phyloP scores from a whole-genome alignment of 2,797 vertebrate species.

The Odontamblyopus lacepedii region DNA sequence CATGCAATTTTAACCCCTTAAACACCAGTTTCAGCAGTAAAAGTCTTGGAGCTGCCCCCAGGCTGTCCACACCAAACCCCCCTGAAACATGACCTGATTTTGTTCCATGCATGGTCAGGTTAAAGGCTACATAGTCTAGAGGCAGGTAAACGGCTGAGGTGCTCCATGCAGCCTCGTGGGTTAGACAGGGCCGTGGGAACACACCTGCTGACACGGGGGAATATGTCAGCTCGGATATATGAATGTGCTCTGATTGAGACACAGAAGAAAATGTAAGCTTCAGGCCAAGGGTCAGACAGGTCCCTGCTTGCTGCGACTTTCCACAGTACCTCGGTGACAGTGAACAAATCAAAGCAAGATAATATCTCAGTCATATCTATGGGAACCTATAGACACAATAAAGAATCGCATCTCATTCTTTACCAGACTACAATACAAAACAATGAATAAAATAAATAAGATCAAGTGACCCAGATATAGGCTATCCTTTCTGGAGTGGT shows the following conservation, averaged over 20 bases:
- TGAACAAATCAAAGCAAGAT: background rate
- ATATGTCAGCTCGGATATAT: background rate
- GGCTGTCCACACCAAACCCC: no score
- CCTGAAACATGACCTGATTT: background rate
- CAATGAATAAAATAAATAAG: no score
- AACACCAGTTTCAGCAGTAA: no score
- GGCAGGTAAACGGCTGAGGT: background rate
- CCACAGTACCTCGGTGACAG: background rate
- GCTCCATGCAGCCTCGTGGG: constrained; percentile 20
- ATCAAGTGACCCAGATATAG: no score
- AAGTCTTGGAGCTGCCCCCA: no score
- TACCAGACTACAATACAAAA: background rate
- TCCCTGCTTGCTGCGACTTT: background rate
- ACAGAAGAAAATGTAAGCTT: background rate
- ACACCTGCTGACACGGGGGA: background rate
- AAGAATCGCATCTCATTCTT: background rate
- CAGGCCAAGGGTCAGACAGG: background rate
- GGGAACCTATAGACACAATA: background rate
- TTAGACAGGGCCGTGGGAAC: constrained; percentile 12
- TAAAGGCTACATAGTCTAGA: background rate
- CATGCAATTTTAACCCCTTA: no score
- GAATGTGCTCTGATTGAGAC: background rate
- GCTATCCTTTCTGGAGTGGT: no score
- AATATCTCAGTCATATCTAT: no score
- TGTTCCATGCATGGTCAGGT: background rate